A percentile compares a stretch with the other conserved stretches of the same genome.
phyloP scores from a whole-genome alignment of 2,797 vertebrate species.

The Phoxinus dragarum region DNA sequence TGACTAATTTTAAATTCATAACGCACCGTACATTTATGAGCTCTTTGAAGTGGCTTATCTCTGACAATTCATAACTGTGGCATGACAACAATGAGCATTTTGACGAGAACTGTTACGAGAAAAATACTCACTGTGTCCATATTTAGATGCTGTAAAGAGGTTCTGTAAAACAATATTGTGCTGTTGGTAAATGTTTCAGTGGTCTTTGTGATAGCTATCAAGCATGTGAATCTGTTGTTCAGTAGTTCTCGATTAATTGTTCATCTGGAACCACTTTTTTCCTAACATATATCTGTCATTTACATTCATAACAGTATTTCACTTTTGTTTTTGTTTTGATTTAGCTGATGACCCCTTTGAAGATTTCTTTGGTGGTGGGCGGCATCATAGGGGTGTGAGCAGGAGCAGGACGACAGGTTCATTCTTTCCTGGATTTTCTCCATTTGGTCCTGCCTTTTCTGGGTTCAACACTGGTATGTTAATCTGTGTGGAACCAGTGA shows the following conservation, averaged over 20 bases:
- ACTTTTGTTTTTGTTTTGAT: too few relatives aligned
- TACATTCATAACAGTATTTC: neutral
- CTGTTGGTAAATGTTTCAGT: neutral
- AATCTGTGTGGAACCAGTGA: neutral
- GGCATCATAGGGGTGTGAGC: slow-evolving; percentile 78
- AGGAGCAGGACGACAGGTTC: slow-evolving; percentile 79
- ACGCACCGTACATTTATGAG: neutral
- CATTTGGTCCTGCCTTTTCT: slow-evolving; percentile 80
- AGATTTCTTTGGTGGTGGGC: slow-evolving; percentile 82
- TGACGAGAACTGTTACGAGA: neutral
- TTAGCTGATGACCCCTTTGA: slow-evolving; percentile 76
- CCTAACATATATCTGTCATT: neutral
- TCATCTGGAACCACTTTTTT: neutral
- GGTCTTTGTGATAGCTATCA: neutral
- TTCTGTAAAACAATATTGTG: neutral
- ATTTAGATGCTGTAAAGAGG: neutral
- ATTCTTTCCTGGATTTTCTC: slow-evolving; percentile 86
- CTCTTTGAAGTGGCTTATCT: neutral
- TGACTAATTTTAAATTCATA: neutral
- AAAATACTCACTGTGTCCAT: neutral
- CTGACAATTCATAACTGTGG: neutral
- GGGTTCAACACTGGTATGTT: slow-evolving; percentile 85
- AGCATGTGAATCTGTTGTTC: neutral
- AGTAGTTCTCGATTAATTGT: neutral
- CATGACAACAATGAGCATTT: too few relatives aligned